Evolutionary conservation across 2,113 vertebrate species (phyloP), one percentile per base, ranked within the genome.

Genomic region (Podocnemis expansa): DNA sequence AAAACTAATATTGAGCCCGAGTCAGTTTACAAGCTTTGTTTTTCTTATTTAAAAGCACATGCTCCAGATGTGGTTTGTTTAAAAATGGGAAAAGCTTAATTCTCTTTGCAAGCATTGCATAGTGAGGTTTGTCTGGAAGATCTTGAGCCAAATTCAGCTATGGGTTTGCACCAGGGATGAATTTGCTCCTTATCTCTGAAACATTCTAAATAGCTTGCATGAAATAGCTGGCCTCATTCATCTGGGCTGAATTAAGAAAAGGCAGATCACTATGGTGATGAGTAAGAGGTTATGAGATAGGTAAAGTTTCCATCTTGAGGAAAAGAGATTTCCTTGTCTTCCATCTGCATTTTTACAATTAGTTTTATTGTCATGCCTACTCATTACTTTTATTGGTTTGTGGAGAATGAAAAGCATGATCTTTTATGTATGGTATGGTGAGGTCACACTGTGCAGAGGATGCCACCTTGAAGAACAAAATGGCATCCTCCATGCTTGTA

Each of bases 31-130:
- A 67, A 22, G 34, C 76, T 90, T 96, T 91, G 47, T 24, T 87
- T 94, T 90, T 96, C 93, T 91, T 88, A 84, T 89, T 89, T 89
- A 88, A 96, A 96, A 95, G 89, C 88, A 91, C 78, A 70, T 90
- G 75, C 92, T 90, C 47, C 55, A 89, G 79, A 34, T 55, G 12
- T 22, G 24, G 41, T 91, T 94, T 78, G 8, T 85, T 54, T 38
- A 85, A 78, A 83, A 90, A 85, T 79, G 22, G 76, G 38, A 88
- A 75, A 86, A 91, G 47, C 43, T 80, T 79, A 86, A 49, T 80
- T 84, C 51, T 81, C 47, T n/a, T 91, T 82, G 75, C 76, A 90
- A 60, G 19, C 34, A 34, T 67, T 86, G 84, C 4, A 1, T 0
- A 1, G 60, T n/a, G 31, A 63, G 60, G 60, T 31, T 63, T 6